Evolutionary conservation across 2,797 vertebrate genomes (phyloP).

Genomic region (Erethizon dorsatum): DNA sequence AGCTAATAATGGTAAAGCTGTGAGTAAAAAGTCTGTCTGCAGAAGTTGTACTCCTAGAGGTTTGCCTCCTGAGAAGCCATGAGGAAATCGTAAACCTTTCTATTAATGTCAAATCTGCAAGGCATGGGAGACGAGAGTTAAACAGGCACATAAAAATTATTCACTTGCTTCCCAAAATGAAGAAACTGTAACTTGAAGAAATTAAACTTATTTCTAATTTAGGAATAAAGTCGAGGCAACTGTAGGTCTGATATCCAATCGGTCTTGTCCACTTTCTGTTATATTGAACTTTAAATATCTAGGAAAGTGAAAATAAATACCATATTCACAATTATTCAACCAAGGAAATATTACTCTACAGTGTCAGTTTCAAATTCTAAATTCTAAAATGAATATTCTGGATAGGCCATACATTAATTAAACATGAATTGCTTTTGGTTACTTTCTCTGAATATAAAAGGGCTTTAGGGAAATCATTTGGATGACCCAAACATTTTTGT

Average conservation of each 20-base stretch:
- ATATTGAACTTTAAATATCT: conserved; percentile 36
- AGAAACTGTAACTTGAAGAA: conserved; percentile 53
- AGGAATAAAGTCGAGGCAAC: conserved; percentile 32
- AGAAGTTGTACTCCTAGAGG: not conserved
- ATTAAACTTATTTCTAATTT: conserved; percentile 24
- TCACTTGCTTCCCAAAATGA: not conserved
- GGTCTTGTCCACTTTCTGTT: conserved; percentile 25
- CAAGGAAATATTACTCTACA: not conserved
- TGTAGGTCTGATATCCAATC: conserved; percentile 23
- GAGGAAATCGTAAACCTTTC: not conserved
- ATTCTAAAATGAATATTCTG: conserved; percentile 64
- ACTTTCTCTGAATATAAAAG: conserved; percentile 27
- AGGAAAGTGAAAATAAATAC: conserved; percentile 71
- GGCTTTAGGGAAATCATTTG: conserved; percentile 50
- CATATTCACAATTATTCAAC: conserved; percentile 24
- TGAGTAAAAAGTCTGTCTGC: not conserved
- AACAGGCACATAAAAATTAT: not conserved
- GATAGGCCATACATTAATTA: conserved; percentile 66
- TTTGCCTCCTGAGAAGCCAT: not conserved
- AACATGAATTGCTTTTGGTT: conserved; percentile 37
- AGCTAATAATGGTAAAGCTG: not conserved
- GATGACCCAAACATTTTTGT: conserved; percentile 58
- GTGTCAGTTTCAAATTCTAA: conserved; percentile 8
- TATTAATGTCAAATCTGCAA: conserved; percentile 31
- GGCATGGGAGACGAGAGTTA: not conserved